phyloP scores from a whole-genome alignment of 2,797 vertebrate species.

The Lutjanus campechanus region DNA sequence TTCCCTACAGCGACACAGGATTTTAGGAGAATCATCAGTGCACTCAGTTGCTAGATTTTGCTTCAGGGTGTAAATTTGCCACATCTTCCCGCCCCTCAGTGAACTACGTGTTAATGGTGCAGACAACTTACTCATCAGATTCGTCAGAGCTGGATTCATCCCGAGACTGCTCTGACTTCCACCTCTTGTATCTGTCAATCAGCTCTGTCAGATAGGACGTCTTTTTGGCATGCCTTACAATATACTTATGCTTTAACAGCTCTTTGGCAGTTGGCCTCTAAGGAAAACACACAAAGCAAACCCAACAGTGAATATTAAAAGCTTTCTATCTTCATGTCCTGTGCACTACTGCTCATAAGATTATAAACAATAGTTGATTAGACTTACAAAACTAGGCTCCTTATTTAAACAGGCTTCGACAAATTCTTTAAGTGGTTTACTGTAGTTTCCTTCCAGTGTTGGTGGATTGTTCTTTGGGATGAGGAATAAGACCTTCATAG shows the following conservation, averaged over 20 bases:
- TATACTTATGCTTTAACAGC: conserved; percentile 97
- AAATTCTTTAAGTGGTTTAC: conserved; percentile 97
- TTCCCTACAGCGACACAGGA: conserved; percentile 83
- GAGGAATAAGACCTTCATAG: conserved; percentile 99
- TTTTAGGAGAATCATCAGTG: background rate
- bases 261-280: conserved; percentile 99
- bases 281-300: conserved; percentile 39
- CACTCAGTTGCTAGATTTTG: background rate
- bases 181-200: conserved; percentile 96
- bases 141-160: conserved; percentile 93
- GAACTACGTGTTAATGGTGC: background rate
- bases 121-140: conserved; percentile 91
- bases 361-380: conserved; percentile 65
- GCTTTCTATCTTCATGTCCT: background rate
- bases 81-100: background rate
- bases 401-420: conserved; percentile 98
- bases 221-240: conserved; percentile 95
- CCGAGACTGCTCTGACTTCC: conserved; percentile 93
- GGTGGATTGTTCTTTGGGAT: conserved; percentile 99
- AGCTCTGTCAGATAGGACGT: conserved; percentile 97
- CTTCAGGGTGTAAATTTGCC: background rate
- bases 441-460: conserved; percentile 96
- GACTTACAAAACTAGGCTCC: conserved; percentile 98
- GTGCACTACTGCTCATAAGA: conserved; percentile 13
- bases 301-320: conserved; percentile 8